Evolutionary conservation across 2,797 vertebrate genomes (phyloP), one percentile per base, ranked within the genome.

Genomic region (Manis pentadactyla): DNA sequence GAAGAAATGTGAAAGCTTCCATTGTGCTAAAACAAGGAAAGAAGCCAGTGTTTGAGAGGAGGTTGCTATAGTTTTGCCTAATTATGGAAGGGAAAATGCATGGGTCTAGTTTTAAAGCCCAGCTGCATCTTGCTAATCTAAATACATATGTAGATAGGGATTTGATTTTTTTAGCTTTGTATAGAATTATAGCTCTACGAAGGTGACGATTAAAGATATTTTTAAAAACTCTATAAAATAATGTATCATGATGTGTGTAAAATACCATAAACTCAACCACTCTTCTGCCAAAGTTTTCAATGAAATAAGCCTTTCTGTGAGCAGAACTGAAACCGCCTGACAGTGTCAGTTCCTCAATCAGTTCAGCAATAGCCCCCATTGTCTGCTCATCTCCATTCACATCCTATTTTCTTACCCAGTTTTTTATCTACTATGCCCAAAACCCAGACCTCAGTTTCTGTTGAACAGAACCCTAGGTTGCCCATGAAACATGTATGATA

Each of bases 1-100:
- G 94, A 81, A 79, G 90, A 31, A 42, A 71, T 4, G 29, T 87
- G 93, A 97, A 96, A 75, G 81, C 93, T 53, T 84, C 82, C 78
- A 59, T 73, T 95, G 94, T 95, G 90, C 64, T 61, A 19, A 57
- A 71, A 42, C 77, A 73, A 83, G 94, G 71, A 95, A 34, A 19
- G 34, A 71, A 21, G 92, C 77, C 90, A 83, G 14, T 17, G 37
- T 49, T 51, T 21, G 63, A 49, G 57, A 59, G 1, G n/a, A 51
- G 66, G 73, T 46, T 37, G 63, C 90, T 85, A 12, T 29, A 85
- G 61, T 71, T 87, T 51, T 73, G 51, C 84, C 81, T 88, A 87
- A 89, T 87, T 34, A 51, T 7, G 42, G 94, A 53, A 81, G 83
- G 90, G 7, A 31, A 96, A 93, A 73, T 86, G 88, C 86, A 49